Conservation (phyloP, 2,888 invertebrate genomes). For the Liposcelis brunnea region DNA sequence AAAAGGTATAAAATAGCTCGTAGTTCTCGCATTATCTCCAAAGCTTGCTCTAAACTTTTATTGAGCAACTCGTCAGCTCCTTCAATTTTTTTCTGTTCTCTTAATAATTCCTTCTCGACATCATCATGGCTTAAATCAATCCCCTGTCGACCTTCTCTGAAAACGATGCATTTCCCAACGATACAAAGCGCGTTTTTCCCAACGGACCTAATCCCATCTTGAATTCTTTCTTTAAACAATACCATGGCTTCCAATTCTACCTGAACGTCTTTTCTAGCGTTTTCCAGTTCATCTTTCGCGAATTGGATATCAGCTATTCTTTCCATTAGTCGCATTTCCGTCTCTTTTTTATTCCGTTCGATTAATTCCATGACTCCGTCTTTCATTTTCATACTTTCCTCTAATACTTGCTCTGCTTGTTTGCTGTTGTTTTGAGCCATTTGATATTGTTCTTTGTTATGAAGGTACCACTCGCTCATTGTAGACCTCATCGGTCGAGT, state of each 20-base stretch:
- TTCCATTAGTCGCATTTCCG: conserved; percentile 58
- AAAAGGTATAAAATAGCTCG: conserved; percentile 63
- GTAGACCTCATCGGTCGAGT: conserved; percentile 38
- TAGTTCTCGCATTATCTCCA: conserved; percentile 67
- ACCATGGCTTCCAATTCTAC: conserved; percentile 60
- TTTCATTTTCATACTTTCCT: conserved; percentile 43
- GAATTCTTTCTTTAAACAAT: conserved; percentile 56
- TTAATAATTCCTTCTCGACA: conserved; percentile 60
- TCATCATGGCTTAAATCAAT: conserved; percentile 68
- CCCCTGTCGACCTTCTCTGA: conserved; percentile 55
- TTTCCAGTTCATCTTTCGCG: conserved; percentile 55
- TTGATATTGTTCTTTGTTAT: conserved; percentile 46
- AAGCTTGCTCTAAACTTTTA: conserved; percentile 54
- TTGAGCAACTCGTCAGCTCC: conserved; percentile 46
- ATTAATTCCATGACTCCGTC: conserved; percentile 55
- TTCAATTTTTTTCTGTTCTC: conserved; percentile 59
- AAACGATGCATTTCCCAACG: conserved; percentile 46
- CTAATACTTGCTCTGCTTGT: conserved; percentile 58
- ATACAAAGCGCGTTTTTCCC: conserved; percentile 45
- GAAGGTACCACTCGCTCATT: conserved; percentile 54
- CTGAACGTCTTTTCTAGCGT: conserved; percentile 55
- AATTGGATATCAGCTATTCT: conserved; percentile 69
- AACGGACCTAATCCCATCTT: conserved; percentile 54
- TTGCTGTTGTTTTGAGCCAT: conserved; percentile 67
- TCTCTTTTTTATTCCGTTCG: conserved; percentile 55